Evolutionary conservation across 2,797 vertebrate species (phyloP).

Genomic region (Sebastes alutus): DNA sequence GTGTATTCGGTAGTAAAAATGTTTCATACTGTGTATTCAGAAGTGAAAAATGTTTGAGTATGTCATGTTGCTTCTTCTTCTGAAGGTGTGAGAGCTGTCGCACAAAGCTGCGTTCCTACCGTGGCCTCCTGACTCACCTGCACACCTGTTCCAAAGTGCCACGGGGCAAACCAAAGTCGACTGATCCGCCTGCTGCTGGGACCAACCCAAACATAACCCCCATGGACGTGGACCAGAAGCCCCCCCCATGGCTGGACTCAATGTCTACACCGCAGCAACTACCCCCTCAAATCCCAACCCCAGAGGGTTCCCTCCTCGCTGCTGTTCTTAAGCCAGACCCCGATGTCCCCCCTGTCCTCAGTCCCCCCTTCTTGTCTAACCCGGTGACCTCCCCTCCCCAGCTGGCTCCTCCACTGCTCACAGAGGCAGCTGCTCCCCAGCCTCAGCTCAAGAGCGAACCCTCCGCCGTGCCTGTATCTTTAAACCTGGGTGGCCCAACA

Average conservation of each 20-base stretch:
- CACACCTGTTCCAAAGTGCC: constrained; percentile 92
- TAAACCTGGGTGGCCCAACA: not conserved
- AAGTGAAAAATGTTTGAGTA: fast-evolving
- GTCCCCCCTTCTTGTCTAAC: not conserved
- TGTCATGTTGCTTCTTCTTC: not conserved
- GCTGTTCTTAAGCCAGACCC: not conserved
- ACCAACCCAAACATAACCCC: constrained; percentile 44
- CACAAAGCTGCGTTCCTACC: constrained; percentile 91
- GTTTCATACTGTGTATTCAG: not conserved
- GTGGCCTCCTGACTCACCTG: constrained; percentile 93
- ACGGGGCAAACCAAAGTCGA: constrained; percentile 72
- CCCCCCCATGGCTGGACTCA: constrained; percentile 55
- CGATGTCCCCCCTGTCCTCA: not conserved
- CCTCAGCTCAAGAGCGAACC: not conserved
- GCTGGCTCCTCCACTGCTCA: constrained; percentile 47
- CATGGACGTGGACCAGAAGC: constrained; percentile 52
- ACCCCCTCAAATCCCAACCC: constrained; percentile 55
- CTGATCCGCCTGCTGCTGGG: constrained; percentile 11
- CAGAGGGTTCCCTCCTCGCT: not conserved
- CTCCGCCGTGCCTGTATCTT: not conserved
- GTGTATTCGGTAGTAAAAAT: not conserved
- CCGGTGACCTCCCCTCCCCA: constrained; percentile 56
- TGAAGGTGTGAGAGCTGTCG: constrained; percentile 93
- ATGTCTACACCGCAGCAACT: constrained; percentile 36
- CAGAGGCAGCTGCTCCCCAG: constrained; percentile 45